Evolutionary conservation across 2,113 vertebrate genomes (phyloP).

Genomic region (Brachionichthys hirsutus): DNA sequence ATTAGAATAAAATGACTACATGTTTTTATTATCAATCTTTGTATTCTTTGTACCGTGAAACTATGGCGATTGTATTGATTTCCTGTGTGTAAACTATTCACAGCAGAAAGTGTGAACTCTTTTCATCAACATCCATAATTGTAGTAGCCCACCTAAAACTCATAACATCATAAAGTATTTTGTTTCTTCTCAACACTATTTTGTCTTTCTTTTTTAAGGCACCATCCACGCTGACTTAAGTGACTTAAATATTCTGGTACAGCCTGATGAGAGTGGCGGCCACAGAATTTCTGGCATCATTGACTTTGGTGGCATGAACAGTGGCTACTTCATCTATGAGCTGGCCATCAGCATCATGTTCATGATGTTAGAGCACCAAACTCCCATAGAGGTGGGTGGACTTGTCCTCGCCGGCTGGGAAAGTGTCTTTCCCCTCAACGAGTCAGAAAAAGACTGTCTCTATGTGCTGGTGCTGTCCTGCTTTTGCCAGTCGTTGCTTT

Average conservation of each 20-base stretch:
- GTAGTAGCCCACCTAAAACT: too few relatives aligned
- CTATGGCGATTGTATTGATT: too few relatives aligned
- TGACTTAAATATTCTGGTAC: constrained; percentile 87
- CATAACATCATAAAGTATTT: too few relatives aligned
- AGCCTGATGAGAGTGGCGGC: constrained; percentile 29
- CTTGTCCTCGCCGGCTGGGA: constrained; percentile 88
- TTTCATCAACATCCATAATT: too few relatives aligned
- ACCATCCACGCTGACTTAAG: constrained; percentile 93
- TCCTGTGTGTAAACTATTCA: too few relatives aligned
- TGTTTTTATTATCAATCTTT: too few relatives aligned
- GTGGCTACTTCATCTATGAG: constrained; percentile 86
- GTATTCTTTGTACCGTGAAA: too few relatives aligned
- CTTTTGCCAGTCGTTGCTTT: constrained; percentile 86
- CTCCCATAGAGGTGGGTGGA: constrained; percentile 80
- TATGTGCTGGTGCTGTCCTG: constrained; percentile 84
- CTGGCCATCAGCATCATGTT: constrained; percentile 86
- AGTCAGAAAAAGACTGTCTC: constrained; percentile 77
- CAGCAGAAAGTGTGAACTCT: too few relatives aligned
- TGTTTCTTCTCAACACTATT: too few relatives aligned
- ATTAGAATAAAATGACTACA: too few relatives aligned
- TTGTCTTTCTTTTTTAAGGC: constrained; percentile 72
- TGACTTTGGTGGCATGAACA: constrained; percentile 90
- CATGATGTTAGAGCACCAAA: constrained; percentile 86
- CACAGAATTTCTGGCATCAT: constrained; percentile 86
- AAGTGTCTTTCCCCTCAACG: constrained; percentile 81